Percentiles rank a stretch among this genome's conserved stretches.
These are phyloP conservation scores for Liodrosophila aerea DNA, from an alignment of 2,888 invertebrate species.

Conservation along the genomic window DNA sequence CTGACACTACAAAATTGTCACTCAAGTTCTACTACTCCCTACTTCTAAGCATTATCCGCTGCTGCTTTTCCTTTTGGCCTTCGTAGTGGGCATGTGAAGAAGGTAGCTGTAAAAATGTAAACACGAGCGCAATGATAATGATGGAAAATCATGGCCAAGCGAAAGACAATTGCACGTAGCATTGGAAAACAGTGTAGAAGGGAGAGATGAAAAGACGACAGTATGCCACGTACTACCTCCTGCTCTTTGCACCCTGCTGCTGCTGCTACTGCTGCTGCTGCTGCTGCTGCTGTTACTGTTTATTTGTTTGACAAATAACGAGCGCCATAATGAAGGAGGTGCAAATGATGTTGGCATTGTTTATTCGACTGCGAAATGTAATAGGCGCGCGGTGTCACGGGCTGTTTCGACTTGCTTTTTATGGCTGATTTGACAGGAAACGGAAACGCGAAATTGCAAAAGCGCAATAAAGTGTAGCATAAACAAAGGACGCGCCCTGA, in stretches of 20 bases:
- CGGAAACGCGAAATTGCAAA: conserved; percentile 78
- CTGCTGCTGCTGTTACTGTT: conserved; percentile 46
- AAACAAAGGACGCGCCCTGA: conserved; percentile 72
- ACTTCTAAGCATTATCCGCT: conserved; percentile 4
- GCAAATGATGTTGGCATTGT: conserved; percentile 79
- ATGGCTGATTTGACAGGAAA: conserved; percentile 78
- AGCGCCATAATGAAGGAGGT: conserved; percentile 78
- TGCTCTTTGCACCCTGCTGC: background rate
- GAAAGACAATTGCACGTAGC: conserved; percentile 70
- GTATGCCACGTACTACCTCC: conserved; percentile 9
- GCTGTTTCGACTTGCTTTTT: conserved; percentile 60
- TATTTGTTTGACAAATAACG: conserved; percentile 79
- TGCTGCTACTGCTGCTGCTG: conserved; percentile 9
- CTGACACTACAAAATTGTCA: conserved; percentile 76
- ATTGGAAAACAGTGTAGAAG: conserved; percentile 16
- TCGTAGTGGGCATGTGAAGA: background rate
- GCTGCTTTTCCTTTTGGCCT: background rate
- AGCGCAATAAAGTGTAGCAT: conserved; percentile 78
- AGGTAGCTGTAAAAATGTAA: conserved; percentile 69
- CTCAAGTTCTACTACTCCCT: conserved; percentile 11
- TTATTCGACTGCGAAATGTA: conserved; percentile 78
- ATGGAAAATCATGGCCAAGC: conserved; percentile 70
- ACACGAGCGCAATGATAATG: conserved; percentile 72
- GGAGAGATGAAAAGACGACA: background rate
- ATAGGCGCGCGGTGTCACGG: conserved; percentile 71